Evolutionary conservation across 37 sponge, comb jelly and placozoan species (phyloP), one percentile per base, ranked within the genome.

Genomic region (Haliclona indistincta): DNA sequence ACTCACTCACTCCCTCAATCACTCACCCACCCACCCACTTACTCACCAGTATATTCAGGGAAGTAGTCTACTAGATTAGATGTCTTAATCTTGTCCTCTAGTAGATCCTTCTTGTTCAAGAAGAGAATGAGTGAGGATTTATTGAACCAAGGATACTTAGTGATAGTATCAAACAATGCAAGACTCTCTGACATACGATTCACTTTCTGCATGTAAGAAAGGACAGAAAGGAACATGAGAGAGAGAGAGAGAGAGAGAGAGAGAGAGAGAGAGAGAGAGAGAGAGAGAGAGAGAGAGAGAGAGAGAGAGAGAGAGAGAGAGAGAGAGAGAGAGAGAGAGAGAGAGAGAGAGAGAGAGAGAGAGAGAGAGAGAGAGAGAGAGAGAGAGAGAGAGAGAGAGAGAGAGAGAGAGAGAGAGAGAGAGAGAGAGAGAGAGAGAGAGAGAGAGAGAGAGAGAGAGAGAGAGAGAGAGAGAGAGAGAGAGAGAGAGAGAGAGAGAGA

Each of bases 121-220:
- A 95, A 95, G 20, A 95, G 75, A 4, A 95, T 84, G n/a, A 91
- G 55, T 0, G 95, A 91, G 2, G 91, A 84, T 32, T 87, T 63
- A 52, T 84, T 69, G 47, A 95, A 95, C 95, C 95, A 95, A 32
- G 95, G 95, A 54, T 95, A 95, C 30, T 60, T 56, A 68, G 87
- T 71, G 47, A 95, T 95, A 25, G 95, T 91, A 66, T 83, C 54
- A 55, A 95, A 95, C 60, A 95, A 63, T 8, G 91, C 91, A 54
- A 78, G 49, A 52, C 91, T 91, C 84, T 95, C 95, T 63, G 67
- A 37, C 84, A 95, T 79, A 39, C 95, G 71, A 63, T 91, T 95
- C 28, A 5, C 56, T 28, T 5, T 28, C 56, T 5, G 4, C 3
- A 56, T 4, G 28, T 28, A 4, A 56, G 7, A 56, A 56, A 3